Evolutionary conservation across 2,888 invertebrate species (phyloP).

Genomic region (Apotomis betuletana): DNA sequence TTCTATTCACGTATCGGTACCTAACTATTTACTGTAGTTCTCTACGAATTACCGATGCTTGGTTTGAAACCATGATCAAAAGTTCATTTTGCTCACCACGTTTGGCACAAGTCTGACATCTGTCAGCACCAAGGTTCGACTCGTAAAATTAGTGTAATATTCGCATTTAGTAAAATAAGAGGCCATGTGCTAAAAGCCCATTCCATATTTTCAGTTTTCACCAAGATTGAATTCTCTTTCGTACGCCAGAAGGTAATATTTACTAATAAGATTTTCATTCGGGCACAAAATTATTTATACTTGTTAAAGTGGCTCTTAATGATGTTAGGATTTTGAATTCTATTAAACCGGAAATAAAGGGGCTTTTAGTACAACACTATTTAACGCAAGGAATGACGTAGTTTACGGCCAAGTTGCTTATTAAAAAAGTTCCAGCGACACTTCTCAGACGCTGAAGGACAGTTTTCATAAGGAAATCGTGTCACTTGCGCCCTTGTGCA

Average conservation of each 20-base stretch:
- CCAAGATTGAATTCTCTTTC: not conserved
- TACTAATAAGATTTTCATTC: not conserved
- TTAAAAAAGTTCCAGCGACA: slow-evolving; percentile 37
- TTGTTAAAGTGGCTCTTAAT: not conserved
- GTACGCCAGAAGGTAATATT: not conserved
- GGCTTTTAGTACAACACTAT: slow-evolving; percentile 4
- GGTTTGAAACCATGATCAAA: too few relatives aligned
- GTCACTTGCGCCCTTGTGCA: slow-evolving; percentile 8
- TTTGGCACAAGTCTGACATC: too few relatives aligned
- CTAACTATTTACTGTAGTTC: too few relatives aligned
- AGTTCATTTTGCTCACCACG: too few relatives aligned
- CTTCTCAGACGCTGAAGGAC: not conserved
- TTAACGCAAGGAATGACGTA: slow-evolving; percentile 1
- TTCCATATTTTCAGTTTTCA: not conserved
- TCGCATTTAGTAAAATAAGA: not conserved
- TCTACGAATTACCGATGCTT: too few relatives aligned
- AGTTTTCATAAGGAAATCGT: not conserved
- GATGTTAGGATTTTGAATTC: not conserved
- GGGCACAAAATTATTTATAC: not conserved
- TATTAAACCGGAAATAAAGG: slow-evolving; percentile 8
- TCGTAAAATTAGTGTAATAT: not conserved
- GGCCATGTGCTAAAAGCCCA: not conserved
- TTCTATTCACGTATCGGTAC: too few relatives aligned
- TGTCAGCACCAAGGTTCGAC: not conserved
- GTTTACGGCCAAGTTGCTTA: slow-evolving; percentile 31